Conservation (phyloP, 1,140 invertebrate genomes). For the Bombus cullumanus region DNA sequence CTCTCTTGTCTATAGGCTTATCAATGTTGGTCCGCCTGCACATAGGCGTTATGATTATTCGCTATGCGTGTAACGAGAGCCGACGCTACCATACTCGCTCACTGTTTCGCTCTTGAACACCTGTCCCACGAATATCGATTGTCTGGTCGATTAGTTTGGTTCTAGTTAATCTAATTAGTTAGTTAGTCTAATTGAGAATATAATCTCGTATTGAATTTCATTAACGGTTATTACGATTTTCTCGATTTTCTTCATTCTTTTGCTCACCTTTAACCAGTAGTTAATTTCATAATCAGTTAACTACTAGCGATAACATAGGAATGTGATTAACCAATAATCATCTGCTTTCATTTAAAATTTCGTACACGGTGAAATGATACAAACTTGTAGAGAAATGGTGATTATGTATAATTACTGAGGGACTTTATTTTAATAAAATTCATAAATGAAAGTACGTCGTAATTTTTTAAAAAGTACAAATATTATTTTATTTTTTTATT, state of each 20-base stretch:
- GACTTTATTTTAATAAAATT: too few species aligned
- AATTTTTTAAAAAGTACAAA: too few species aligned
- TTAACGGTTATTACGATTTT: not conserved
- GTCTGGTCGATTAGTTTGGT: not conserved
- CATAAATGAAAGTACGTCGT: too few species aligned
- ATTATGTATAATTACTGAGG: too few species aligned
- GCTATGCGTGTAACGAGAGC: not conserved
- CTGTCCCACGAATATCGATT: not conserved
- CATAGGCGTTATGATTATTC: not conserved
- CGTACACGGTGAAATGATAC: not conserved
- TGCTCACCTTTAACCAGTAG: not conserved
- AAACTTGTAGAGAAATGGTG: not conserved
- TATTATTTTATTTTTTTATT: too few species aligned
- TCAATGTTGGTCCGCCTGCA: slow-evolving; percentile 27
- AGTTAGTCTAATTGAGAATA: not conserved
- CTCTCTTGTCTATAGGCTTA: slow-evolving; percentile 13
- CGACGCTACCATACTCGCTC: not conserved
- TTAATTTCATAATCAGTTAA: not conserved
- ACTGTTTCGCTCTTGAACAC: not conserved
- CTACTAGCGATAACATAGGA: not conserved
- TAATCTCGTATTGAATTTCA: not conserved
- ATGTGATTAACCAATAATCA: not conserved
- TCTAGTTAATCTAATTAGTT: not conserved
- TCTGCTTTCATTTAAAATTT: not conserved
- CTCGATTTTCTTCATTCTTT: not conserved